Evolutionary conservation across 2,888 invertebrate species (phyloP), one percentile per base, ranked within the genome.

Genomic region (Incurvaria masculella): DNA sequence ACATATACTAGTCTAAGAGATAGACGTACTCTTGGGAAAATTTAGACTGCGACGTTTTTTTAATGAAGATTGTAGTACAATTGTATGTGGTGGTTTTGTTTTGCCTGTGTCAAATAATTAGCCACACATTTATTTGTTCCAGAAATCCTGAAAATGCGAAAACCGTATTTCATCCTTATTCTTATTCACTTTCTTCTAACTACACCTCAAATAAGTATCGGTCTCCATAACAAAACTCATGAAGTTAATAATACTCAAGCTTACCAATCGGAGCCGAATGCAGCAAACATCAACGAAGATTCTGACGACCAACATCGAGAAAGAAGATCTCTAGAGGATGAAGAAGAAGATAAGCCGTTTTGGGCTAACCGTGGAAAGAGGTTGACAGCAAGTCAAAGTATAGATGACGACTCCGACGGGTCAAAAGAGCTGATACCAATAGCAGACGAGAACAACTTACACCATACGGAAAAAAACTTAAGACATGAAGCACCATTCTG

Each of bases 401-500:
- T 54, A 42, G 49, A 53, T 26, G 45, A 56, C 20, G 61, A 63
- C 47, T 56, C 54, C 6, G 58, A 53, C 52, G 56, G 20, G 26
- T 47, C 21, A 16, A 21, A 39, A 21, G 40, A 47, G 23, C 45
- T 44, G 8, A 10, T 10, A 3, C 10, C 17, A 21, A 23, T 17
- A 21, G 6, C 21, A 11, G 2, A 33, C 21, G 38, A 10, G 42
- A 27, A n/a, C 21, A 20, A 45, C 14, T 27, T 21, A 33, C 42
- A 47, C 5, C 42, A 57, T 14, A 27, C 33, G n/a, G 38, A 44
- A 58, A 59, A 40, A 40, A 33, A 33, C 33, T 8, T 60, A 2
- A 56, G 62, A 10, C 60, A 66, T 46, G 67, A 69, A 8, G 53
- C 56, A 38, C 73, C 72, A 2, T 76, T 78, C 59, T 76, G 76